These are phyloP conservation scores for Adrianichthys oophorus DNA, from an alignment of 2,797 vertebrate species.

Conservation along the genomic window DNA sequence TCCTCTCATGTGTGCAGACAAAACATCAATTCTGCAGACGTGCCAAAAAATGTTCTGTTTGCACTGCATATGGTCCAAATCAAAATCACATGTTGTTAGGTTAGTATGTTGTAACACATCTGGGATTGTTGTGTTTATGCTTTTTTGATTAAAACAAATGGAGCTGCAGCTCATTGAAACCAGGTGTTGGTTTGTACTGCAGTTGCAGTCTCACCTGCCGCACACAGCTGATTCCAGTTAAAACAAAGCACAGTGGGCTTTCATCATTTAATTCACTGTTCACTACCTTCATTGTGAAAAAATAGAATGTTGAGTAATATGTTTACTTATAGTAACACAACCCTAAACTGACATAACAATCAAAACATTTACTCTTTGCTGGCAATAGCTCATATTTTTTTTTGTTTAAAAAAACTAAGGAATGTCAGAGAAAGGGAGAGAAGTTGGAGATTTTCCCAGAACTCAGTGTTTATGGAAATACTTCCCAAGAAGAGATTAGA, in stretches of 20 bases:
- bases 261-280: slow-evolving; percentile 7
- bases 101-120: slow-evolving; percentile 32
- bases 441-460: no score
- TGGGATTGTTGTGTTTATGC: slow-evolving; percentile 1
- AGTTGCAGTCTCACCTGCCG: slow-evolving; percentile 12
- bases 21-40: slow-evolving; percentile 16
- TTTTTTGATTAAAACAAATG: slow-evolving; percentile 34
- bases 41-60: slow-evolving; percentile 17
- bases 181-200: slow-evolving; percentile 43
- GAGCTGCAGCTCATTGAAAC: slow-evolving; percentile 44
- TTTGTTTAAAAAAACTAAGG: no score
- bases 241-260: slow-evolving; percentile 26
- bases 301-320: no score
- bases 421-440: no score
- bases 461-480: no score
- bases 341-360: no score
- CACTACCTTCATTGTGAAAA: no score
- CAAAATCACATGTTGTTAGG: slow-evolving; percentile 25
- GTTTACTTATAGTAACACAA: no score
- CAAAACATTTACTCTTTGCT: no score
- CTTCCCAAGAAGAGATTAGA: no score
- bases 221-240: slow-evolving; percentile 27
- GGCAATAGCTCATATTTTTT: no score
- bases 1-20: slow-evolving; percentile 10
- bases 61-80: slow-evolving; percentile 50